phyloP scores from a whole-genome alignment of 1,140 invertebrate genomes.

The Drosophila nigromelanica region DNA sequence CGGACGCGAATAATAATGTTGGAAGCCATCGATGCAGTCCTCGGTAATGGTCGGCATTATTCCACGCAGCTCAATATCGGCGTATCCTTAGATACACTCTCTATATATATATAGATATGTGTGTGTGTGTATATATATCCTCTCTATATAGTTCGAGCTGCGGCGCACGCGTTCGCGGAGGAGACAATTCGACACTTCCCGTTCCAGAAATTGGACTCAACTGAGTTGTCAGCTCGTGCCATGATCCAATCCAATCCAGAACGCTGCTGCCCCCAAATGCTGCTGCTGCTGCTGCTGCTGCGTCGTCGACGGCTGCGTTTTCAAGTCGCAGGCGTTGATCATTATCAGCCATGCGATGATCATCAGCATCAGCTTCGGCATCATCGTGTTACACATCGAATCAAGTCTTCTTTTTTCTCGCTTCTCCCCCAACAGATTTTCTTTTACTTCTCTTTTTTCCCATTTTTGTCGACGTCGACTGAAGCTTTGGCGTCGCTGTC shows the following conservation, averaged over 20 bases:
- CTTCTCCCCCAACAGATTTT: constrained; percentile 6
- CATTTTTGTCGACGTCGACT: constrained; percentile 1
- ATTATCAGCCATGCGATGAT: constrained; percentile 32
- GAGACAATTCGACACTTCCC: constrained; percentile 69
- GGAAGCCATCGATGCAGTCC: constrained; percentile 86
- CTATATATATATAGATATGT: background rate
- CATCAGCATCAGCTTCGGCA: constrained; percentile 22
- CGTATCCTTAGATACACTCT: constrained; percentile 20
- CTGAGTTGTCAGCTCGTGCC: constrained; percentile 54
- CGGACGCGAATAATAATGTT: constrained; percentile 86
- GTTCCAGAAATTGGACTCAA: constrained; percentile 58
- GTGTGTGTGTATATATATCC: background rate
- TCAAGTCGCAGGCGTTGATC: constrained; percentile 41
- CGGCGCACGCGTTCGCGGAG: constrained; percentile 54
- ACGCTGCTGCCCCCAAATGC: constrained; percentile 7
- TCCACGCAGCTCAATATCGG: constrained; percentile 28
- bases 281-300: constrained; percentile 2
- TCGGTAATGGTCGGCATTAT: constrained; percentile 83
- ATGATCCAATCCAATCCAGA: constrained; percentile 49
- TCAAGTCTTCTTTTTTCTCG: constrained; percentile 39
- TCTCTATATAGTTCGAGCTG: background rate
- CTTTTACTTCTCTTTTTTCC: constrained; percentile 18
- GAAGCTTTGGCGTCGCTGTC: constrained; percentile 2
- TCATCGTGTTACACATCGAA: constrained; percentile 41
- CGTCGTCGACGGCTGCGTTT: constrained; percentile 27